Conservation (phyloP, 2,113 vertebrate genomes). For the Triplophysa siluroides region DNA sequence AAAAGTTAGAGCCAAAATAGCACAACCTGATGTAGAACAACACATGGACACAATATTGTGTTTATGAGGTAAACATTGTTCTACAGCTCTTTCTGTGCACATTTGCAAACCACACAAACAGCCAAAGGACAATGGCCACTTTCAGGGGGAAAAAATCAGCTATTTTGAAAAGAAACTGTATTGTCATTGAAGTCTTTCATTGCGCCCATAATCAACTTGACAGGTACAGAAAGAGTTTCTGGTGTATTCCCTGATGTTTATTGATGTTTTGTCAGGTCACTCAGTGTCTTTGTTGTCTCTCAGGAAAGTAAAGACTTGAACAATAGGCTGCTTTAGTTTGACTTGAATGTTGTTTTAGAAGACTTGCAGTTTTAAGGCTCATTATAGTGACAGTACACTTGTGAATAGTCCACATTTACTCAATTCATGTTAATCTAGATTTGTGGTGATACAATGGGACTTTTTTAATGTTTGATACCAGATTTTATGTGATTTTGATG, state of each 20-base stretch:
- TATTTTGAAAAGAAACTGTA: background rate
- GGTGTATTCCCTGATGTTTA: conserved; percentile 18
- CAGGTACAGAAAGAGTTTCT: conserved; percentile 11
- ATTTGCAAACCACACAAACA: conserved; percentile 1
- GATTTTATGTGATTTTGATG: conserved; percentile 42
- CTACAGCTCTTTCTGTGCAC: no score
- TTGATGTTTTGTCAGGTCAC: conserved; percentile 35
- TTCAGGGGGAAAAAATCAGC: background rate
- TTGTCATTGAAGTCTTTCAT: conserved; percentile 16
- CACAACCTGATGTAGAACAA: background rate
- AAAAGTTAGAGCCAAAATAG: background rate
- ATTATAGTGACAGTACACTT: background rate
- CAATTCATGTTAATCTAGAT: conserved; percentile 22
- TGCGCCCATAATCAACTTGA: conserved; percentile 21
- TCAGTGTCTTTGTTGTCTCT: conserved; percentile 66
- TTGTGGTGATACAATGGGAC: conserved; percentile 52
- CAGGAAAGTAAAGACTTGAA: conserved; percentile 69
- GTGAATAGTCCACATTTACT: conserved; percentile 5
- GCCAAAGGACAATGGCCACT: background rate
- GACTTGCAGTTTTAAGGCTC: conserved; percentile 1
- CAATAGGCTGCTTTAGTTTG: conserved; percentile 56
- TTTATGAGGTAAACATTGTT: background rate
- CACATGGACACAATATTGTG: background rate
- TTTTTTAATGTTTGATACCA: conserved; percentile 36
- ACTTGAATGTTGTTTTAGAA: conserved; percentile 33